These are phyloP conservation scores for Triplophysa rosa DNA, from an alignment of 2,113 vertebrate species.

Conservation along the genomic window DNA sequence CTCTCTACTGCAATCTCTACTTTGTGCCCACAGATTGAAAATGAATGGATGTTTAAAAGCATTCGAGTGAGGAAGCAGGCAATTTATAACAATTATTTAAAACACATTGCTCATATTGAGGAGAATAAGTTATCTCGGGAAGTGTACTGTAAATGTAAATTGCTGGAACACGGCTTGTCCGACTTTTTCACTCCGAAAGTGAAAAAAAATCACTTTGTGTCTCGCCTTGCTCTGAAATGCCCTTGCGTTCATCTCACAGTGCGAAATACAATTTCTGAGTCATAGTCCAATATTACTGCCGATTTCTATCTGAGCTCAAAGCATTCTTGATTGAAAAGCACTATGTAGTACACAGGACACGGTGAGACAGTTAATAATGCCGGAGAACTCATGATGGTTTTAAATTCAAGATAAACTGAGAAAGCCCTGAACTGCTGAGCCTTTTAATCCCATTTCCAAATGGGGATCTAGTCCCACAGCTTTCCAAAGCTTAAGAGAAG, in stretches of 20 bases:
- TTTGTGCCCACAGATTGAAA: slow-evolving; percentile 35
- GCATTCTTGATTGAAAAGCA: slow-evolving; percentile 31
- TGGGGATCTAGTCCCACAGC: slow-evolving; percentile 66
- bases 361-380: slow-evolving; percentile 17
- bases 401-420: slow-evolving; percentile 32
- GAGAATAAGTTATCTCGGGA: neutral
- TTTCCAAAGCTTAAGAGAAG: slow-evolving; percentile 64
- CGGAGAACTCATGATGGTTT: slow-evolving; percentile 8
- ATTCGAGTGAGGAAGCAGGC: slow-evolving; percentile 22
- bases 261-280: slow-evolving; percentile 1
- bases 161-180: neutral
- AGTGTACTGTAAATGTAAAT: neutral
- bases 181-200: no score
- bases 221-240: neutral
- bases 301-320: slow-evolving; percentile 15
- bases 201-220: neutral
- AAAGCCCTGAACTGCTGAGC: slow-evolving; percentile 52
- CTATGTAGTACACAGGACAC: slow-evolving; percentile 21
- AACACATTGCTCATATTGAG: neutral
- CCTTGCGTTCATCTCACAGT: neutral
- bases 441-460: slow-evolving; percentile 69
- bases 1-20: slow-evolving; percentile 31
- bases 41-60: slow-evolving; percentile 33
- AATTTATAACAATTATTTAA: slow-evolving; percentile 36
- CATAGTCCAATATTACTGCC: slow-evolving; percentile 16